Evolutionary conservation across 1,140 invertebrate species (phyloP), one percentile per base, ranked within the genome.

Genomic region (Cepaea nemoralis): DNA sequence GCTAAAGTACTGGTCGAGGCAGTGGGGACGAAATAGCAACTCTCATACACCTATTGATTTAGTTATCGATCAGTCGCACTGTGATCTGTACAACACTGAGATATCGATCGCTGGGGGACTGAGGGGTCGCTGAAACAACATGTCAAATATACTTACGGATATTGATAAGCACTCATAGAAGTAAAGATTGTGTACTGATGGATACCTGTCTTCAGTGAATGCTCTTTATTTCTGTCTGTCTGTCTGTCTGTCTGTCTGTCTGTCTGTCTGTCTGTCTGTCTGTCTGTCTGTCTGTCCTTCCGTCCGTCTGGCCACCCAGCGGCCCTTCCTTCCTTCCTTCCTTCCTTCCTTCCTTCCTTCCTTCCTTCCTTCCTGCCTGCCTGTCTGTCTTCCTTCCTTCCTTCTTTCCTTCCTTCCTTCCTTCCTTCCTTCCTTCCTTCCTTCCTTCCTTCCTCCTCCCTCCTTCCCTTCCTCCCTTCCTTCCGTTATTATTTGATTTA

Each of bases 281-380:
- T 67, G 19, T 31, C 24, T 42, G 24, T 45, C 55, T 37, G n/a
- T 69, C 42, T 31, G n/a, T 5, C 24, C 33, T 67, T 69, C 5
- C 45, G 10, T 31, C 5, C 37, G 24, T 45, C 27, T 45, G 27
- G 37, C 2, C 63, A 35, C 40, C 37, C 39, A 39, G n/a, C 16
- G 39, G 24, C n/a, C 42, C 40, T 35, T 66, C 12, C 63, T 35
- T 67, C 39, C 33, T 55, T 67, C 59, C 33, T 55, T n/a, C 37
- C 76, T 37, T 42, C 59, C 55, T 37, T 40, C 39, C 55, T 37
- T 55, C 48, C 55, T 77, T 35, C 48, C 35, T 77, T n/a, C 48
- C 76, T 66, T 37, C 39, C 35, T 37, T 37, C 16, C 10, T 27
- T 27, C 59, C n/a, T 39, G 27, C 39, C 39, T 37, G 37, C 27